phyloP scores from a whole-genome alignment of 2,113 vertebrate species.

The Dissostichus mawsoni region DNA sequence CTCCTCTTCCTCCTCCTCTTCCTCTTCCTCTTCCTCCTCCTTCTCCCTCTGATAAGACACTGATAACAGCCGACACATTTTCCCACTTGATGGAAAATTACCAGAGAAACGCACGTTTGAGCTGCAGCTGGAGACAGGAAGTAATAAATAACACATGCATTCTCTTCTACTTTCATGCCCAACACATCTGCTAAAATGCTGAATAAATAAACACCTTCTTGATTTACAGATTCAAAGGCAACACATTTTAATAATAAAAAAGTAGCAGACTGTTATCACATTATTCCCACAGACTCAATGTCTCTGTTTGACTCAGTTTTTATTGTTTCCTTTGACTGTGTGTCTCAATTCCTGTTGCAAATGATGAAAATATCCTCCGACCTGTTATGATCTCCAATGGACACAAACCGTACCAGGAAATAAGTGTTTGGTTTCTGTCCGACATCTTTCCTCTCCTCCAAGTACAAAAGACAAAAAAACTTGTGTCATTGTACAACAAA shows the following conservation, averaged over 20 bases:
- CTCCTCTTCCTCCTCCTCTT: too few relatives aligned
- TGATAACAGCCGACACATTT: slow-evolving; percentile 20
- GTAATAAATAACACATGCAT: neutral
- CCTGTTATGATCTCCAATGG: neutral
- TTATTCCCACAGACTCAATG: neutral
- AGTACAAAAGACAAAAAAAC: too few relatives aligned
- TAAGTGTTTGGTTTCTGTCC: neutral
- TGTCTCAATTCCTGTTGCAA: neutral
- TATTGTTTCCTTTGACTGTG: neutral
- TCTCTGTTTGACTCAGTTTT: neutral
- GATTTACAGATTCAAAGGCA: too few relatives aligned
- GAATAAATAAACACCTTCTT: too few relatives aligned
- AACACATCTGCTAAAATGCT: neutral
- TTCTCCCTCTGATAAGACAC: slow-evolving; percentile 1
- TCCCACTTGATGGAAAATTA: slow-evolving; percentile 33
- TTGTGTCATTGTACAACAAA: too few relatives aligned
- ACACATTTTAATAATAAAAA: too few relatives aligned
- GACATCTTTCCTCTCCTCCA: too few relatives aligned
- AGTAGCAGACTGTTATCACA: neutral
- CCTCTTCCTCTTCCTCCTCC: too few relatives aligned
- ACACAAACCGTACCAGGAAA: neutral
- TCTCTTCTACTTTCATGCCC: neutral
- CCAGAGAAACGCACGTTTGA: slow-evolving; percentile 10
- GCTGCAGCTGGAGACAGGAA: neutral
- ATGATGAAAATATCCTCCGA: neutral